Base-by-base conservation (phyloP, 2,888 invertebrate genomes). In the Tribolium freemani region DNA sequence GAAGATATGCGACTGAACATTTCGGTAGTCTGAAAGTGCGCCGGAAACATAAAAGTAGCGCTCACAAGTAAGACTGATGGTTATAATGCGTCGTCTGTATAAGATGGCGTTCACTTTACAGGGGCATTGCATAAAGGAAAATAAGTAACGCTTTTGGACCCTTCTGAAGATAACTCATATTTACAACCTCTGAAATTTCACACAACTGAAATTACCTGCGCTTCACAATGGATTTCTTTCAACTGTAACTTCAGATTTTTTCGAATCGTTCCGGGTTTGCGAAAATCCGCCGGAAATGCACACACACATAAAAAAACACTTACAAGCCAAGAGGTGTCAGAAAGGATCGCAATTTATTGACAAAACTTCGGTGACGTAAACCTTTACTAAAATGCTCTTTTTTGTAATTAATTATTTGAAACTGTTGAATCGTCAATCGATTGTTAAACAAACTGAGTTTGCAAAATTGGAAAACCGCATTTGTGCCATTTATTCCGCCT, bases 51-150 rank as follows among this genome's bases (percentile, higher is more conserved):
- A 66, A 71, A 71, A 71, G 51, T 66, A 66, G 64, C 57, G 57
- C 56, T 26, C 64, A 51, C 70, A 70, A 70, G 64, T 71, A 71
- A 66, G 66, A 71, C 71, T 71, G 71, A 71, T 71, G 71, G 64
- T 71, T 71, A 71, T 71, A 71, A 71, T 64, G 71, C 64, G 64
- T 63, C 64, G 51, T 10, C 71, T 51, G 10, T 50, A 64, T 54
- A 64, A 64, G 46, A 57, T 20, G 57, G 56, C 61, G 69, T 61
- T 70, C 69, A 50, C 48, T 54, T 63, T 63, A 31, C 61, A 48
- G 66, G 46, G 48, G 46, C 54, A 50, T 54, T 67, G 67, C 67
- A 67, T 67, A 67, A 67, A 67, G 54, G 64, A 63, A 63, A 51
- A 63, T 63, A 63, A 63, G 38, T 51, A 48, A 31, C 50, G 63